Evolutionary conservation across 2,113 vertebrate species (phyloP).

Genomic region (Tonatia bakeri): DNA sequence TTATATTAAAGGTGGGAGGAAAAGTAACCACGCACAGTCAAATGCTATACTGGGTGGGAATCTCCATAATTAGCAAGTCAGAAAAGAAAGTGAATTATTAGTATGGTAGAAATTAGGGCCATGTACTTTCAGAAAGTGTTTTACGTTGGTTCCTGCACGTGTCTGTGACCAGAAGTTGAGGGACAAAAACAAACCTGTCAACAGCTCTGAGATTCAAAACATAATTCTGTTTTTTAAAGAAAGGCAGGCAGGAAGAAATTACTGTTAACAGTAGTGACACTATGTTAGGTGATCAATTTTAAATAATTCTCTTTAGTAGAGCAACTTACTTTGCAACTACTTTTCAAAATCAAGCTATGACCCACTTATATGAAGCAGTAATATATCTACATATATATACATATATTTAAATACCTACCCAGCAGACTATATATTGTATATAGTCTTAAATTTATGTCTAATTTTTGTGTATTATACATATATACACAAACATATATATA

Average conservation of each 20-base stretch:
- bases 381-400: not conserved
- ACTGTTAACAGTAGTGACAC: not conserved
- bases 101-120: not conserved
- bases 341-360: slow-evolving; percentile 13
- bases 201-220: not conserved
- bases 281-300: not conserved
- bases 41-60: not conserved
- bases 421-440: not conserved
- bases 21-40: not conserved
- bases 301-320: not conserved
- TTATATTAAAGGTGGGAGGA: not conserved
- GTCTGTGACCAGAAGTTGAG: not conserved
- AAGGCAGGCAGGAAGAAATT: not conserved
- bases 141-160: not conserved
- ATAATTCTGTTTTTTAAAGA: not conserved
- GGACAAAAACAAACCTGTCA: not conserved
- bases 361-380: not conserved
- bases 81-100: not conserved
- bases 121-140: not conserved
- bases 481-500: not conserved
- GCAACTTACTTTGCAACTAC: not conserved
- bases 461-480: not conserved
- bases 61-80: not conserved
- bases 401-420: not conserved
- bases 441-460: not conserved